phyloP scores from a whole-genome alignment of 1,140 invertebrate genomes.

The Leucophenga varia region DNA sequence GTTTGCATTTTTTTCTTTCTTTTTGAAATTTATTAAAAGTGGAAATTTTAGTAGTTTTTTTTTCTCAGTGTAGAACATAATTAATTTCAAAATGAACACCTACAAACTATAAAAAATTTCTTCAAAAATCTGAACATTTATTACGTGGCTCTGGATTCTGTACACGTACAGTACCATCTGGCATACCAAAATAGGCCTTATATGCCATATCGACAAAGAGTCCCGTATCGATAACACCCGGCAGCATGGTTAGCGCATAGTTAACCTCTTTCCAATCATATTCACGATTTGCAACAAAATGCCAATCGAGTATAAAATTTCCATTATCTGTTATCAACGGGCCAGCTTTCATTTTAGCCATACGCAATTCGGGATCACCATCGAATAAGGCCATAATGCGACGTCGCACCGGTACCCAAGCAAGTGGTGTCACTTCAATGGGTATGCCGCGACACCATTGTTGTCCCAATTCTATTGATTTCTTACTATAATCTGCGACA shows the following conservation, averaged over 20 bases:
- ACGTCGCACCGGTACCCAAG: slow-evolving; percentile 76
- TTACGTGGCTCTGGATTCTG: slow-evolving; percentile 14
- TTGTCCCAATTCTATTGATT: slow-evolving; percentile 79
- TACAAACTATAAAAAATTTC: too few relatives aligned
- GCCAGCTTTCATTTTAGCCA: slow-evolving; percentile 86
- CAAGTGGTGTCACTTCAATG: slow-evolving; percentile 91
- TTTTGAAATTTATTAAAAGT: too few relatives aligned
- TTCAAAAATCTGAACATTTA: too few relatives aligned
- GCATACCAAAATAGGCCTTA: slow-evolving; percentile 85
- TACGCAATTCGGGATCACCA: slow-evolving; percentile 73
- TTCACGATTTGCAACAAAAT: slow-evolving; percentile 69
- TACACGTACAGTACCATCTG: slow-evolving; percentile 77
- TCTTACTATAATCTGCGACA: slow-evolving; percentile 92
- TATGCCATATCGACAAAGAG: slow-evolving; percentile 91
- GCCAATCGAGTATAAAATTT: slow-evolving; percentile 96
- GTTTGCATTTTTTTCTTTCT: too few relatives aligned
- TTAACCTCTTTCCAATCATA: slow-evolving; percentile 77
- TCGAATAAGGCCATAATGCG: slow-evolving; percentile 76
- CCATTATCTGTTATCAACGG: slow-evolving; percentile 97
- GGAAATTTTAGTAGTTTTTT: too few relatives aligned
- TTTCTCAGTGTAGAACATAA: too few relatives aligned
- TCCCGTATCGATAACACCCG: slow-evolving; percentile 96
- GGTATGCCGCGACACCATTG: slow-evolving; percentile 93
- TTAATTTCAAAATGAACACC: too few relatives aligned
- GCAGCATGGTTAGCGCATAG: slow-evolving; percentile 74